These are phyloP conservation scores for Lasioglossum malachurum DNA, from an alignment of 2,888 invertebrate genomes.

Conservation along the genomic window DNA sequence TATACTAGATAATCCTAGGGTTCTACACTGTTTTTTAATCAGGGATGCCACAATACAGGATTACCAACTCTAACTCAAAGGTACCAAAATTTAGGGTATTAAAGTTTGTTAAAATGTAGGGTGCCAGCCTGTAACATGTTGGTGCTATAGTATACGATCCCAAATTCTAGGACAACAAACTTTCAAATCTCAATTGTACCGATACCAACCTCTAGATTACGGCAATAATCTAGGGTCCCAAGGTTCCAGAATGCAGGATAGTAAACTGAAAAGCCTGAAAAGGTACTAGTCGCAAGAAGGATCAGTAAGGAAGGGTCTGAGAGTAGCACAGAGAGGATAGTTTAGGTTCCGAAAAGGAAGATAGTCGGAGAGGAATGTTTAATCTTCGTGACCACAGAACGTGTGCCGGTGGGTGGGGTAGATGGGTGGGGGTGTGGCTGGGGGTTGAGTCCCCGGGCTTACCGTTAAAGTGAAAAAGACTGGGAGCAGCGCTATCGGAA, in stretches of 20 bases:
- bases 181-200: neutral
- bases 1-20: neutral
- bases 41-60: neutral
- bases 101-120: too few relatives aligned
- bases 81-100: neutral
- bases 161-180: neutral
- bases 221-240: neutral
- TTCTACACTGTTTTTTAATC: neutral
- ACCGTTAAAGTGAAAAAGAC: conserved; percentile 85
- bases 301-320: neutral
- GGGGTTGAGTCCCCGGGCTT: conserved; percentile 41
- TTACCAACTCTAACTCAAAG: neutral
- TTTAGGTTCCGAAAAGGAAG: neutral
- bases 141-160: neutral
- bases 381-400: neutral
- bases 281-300: neutral
- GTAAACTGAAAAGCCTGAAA: neutral
- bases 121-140: neutral
- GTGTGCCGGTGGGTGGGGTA: neutral
- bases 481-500: conserved; percentile 85
- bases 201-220: neutral
- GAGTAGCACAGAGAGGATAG: neutral
- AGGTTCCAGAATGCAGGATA: neutral
- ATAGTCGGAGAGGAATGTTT: neutral
- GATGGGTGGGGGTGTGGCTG: neutral